Evolutionary conservation across 2,888 invertebrate species (phyloP), one percentile per base, ranked within the genome.

Genomic region (Himalopsyche kuldschensis): DNA sequence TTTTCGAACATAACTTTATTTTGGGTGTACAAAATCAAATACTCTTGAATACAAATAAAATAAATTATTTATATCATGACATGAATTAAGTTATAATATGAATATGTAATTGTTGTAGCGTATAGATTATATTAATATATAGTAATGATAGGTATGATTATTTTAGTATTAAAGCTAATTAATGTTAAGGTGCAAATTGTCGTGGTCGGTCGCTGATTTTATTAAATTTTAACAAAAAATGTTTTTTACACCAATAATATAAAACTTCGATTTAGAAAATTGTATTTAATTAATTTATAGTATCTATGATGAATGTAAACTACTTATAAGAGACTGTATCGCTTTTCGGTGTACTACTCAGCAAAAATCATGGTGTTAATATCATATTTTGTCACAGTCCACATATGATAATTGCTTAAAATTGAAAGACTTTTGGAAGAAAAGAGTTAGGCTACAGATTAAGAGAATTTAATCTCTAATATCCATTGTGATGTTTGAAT

Each of bases 161-260:
- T 69, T 69, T 69, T 69, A 69, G 27, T 30, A 69, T 69, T 69
- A 69, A 69, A 69, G 30, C 11, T 69, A 55, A 55, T 55, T 55
- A 55, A 55, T 55, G 24, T 55, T 55, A 69, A 69, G 69, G 69
- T 69, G 69, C 69, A 69, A 69, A 69, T 69, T 69, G 69, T 69
- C 69, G 69, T 69, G 69, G 69, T 69, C 69, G 69, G 69, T 69
- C 69, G 69, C 69, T 69, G 69, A 69, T 69, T 69, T 69, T 69
- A 69, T 69, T 69, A 69, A 69, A 69, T 69, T 69, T 69, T 69
- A 69, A 69, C 69, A 69, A 69, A 69, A 69, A 69, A 69, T 69
- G 69, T 69, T 69, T 69, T 69, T 69, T 69, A 69, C 69, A 69
- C 69, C 69, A 69, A 27, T 69, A 69, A 69, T 69, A 69, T 69